Percentiles rank a stretch among this genome's conserved stretches.
phyloP scores from a whole-genome alignment of 2,888 invertebrate species.

The Nemapogon koenigi region DNA sequence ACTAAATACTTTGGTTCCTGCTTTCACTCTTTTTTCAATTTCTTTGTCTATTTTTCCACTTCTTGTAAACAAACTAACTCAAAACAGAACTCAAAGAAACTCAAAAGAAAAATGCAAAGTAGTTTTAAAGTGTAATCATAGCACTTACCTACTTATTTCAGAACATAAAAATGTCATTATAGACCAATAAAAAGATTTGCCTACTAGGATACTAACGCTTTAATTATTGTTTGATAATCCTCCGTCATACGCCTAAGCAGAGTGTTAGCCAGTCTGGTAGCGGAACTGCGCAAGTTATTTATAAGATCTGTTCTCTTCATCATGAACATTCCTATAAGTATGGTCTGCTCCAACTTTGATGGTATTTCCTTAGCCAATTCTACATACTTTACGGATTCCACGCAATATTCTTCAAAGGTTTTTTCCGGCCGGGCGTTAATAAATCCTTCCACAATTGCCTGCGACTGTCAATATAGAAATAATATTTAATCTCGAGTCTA shows the following conservation, averaged over 20 bases:
- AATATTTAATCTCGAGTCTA: too few relatives aligned
- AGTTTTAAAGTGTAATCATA: neutral
- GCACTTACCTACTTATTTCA: too few relatives aligned
- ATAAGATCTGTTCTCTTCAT: slow-evolving; percentile 84
- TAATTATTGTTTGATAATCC: slow-evolving; percentile 81
- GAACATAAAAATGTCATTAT: neutral
- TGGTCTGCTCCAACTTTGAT: slow-evolving; percentile 65
- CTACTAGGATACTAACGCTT: slow-evolving; percentile 71
- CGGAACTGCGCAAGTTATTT: slow-evolving; percentile 70
- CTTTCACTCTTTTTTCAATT: too few relatives aligned
- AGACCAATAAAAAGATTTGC: neutral
- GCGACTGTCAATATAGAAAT: slow-evolving; percentile 45
- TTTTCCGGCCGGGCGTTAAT: slow-evolving; percentile 67
- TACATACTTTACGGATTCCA: slow-evolving; percentile 67
- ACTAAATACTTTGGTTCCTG: too few relatives aligned
- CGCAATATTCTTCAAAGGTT: slow-evolving; percentile 69
- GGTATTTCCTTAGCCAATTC: slow-evolving; percentile 69
- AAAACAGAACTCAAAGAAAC: neutral
- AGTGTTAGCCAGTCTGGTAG: slow-evolving; percentile 71
- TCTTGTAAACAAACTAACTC: too few relatives aligned
- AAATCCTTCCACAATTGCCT: slow-evolving; percentile 69
- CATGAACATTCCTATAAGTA: slow-evolving; percentile 84
- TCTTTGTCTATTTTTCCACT: too few relatives aligned
- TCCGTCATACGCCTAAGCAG: slow-evolving; percentile 77
- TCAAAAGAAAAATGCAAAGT: neutral